phyloP scores from a whole-genome alignment of 2,888 invertebrate genomes.

The Pelosia muscerda region DNA sequence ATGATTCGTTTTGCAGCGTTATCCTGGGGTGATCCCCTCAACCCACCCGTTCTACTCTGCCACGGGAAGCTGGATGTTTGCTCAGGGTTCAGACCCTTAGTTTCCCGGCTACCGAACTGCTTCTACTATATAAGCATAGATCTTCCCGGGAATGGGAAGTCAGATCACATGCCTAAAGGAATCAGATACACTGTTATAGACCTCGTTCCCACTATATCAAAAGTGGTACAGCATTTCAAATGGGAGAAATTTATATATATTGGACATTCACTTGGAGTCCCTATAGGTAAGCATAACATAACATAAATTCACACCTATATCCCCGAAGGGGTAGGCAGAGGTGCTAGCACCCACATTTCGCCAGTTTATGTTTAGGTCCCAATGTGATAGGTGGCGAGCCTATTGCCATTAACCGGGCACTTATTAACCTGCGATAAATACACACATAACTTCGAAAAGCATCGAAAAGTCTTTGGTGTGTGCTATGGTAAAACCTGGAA shows the following conservation, averaged over 20 bases:
- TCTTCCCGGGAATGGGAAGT: conserved; percentile 87
- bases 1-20: conserved; percentile 73
- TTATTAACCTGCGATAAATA: too few relatives aligned
- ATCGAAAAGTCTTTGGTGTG: too few relatives aligned
- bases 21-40: conserved; percentile 85
- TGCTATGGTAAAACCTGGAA: too few relatives aligned
- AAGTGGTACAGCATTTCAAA: conserved; percentile 64
- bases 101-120: conserved; percentile 78
- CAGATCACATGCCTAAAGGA: conserved; percentile 81
- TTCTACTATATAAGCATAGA: conserved; percentile 78
- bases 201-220: conserved; percentile 61
- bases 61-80: conserved; percentile 88
- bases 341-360: too few relatives aligned
- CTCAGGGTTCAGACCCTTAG: conserved; percentile 86
- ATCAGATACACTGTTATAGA: conserved; percentile 62
- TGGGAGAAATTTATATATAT: conserved; percentile 71
- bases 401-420: too few relatives aligned
- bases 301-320: too few relatives aligned
- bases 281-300: conserved; percentile 70
- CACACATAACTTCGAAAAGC: too few relatives aligned
- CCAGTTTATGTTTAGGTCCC: too few relatives aligned
- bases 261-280: conserved; percentile 73
- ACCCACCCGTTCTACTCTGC: conserved; percentile 83
- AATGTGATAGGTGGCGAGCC: too few relatives aligned
- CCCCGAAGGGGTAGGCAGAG: too few relatives aligned